phyloP scores from a whole-genome alignment of 2,888 invertebrate genomes.

The Netelia fuscicornis region DNA sequence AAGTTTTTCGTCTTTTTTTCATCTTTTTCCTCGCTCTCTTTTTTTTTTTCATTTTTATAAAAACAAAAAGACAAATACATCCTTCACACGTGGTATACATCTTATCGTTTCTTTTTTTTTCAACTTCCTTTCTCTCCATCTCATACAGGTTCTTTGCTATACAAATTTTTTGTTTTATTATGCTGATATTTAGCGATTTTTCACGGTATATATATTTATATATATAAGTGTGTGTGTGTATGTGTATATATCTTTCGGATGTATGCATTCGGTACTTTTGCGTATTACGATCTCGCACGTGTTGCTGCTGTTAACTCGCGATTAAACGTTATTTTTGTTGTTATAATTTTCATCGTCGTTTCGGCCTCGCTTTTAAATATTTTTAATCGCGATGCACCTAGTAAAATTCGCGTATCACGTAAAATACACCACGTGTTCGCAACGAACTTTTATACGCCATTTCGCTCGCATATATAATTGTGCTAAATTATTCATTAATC shows the following conservation, averaged over 20 bases:
- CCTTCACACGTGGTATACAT: slow-evolving; percentile 39
- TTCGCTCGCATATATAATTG: slow-evolving; percentile 79
- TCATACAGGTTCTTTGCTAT: slow-evolving; percentile 54
- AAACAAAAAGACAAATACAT: slow-evolving; percentile 44
- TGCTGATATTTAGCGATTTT: slow-evolving; percentile 56
- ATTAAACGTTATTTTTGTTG: background rate
- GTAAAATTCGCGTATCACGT: slow-evolving; percentile 34
- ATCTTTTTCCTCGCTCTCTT: slow-evolving; percentile 45
- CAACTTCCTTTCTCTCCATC: slow-evolving; percentile 11
- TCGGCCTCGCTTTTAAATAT: slow-evolving; percentile 15
- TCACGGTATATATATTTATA: slow-evolving; percentile 24
- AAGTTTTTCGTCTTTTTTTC: slow-evolving; percentile 21
- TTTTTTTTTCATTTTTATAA: slow-evolving; percentile 59
- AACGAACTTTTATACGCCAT: slow-evolving; percentile 39
- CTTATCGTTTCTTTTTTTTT: slow-evolving; percentile 52
- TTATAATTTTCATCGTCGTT: background rate
- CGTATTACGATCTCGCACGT: slow-evolving; percentile 47
- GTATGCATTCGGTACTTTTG: slow-evolving; percentile 49
- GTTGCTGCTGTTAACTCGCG: slow-evolving; percentile 17
- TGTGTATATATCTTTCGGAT: slow-evolving; percentile 35
- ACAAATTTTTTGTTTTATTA: slow-evolving; percentile 59
- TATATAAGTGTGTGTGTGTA: slow-evolving; percentile 2
- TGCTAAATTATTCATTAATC: slow-evolving; percentile 80
- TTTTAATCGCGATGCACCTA: slow-evolving; percentile 57
- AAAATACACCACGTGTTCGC: slow-evolving; percentile 41